Evolutionary conservation across 1,140 invertebrate genomes (phyloP).

Genomic region (Choristoneura fumiferana): DNA sequence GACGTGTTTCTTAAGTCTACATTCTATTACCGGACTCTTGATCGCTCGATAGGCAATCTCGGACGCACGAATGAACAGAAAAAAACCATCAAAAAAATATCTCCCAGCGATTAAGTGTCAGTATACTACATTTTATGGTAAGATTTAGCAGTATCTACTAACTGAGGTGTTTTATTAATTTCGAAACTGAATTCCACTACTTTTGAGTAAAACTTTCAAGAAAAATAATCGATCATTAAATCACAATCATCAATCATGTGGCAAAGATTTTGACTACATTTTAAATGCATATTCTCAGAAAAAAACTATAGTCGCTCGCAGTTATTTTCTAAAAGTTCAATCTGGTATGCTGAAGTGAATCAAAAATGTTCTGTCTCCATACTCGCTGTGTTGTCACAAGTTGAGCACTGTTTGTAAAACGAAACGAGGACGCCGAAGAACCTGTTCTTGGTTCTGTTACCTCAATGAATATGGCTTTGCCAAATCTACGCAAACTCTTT

Average conservation of each 20-base stretch:
- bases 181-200: no score
- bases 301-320: no score
- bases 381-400: conserved; percentile 50
- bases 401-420: conserved; percentile 52
- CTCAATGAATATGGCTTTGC: conserved; percentile 49
- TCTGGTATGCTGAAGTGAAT: no score
- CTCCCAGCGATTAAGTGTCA: conserved; percentile 27
- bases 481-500: conserved; percentile 29
- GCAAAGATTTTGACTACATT: no score
- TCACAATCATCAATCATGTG: no score
- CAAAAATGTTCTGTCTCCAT: conserved; percentile 40
- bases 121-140: background rate
- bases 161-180: background rate
- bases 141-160: conserved; percentile 8
- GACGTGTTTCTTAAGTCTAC: conserved; percentile 34
- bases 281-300: no score
- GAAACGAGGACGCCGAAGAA: conserved; percentile 57
- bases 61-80: conserved; percentile 47
- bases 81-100: conserved; percentile 42
- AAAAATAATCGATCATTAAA: no score
- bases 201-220: no score
- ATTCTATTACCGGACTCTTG: conserved; percentile 37
- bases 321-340: no score
- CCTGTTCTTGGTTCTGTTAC: conserved; percentile 45
- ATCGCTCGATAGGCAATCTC: conserved; percentile 59